These are phyloP conservation scores for Acleris sparsana DNA, from an alignment of 2,888 invertebrate species.

Conservation along the genomic window DNA sequence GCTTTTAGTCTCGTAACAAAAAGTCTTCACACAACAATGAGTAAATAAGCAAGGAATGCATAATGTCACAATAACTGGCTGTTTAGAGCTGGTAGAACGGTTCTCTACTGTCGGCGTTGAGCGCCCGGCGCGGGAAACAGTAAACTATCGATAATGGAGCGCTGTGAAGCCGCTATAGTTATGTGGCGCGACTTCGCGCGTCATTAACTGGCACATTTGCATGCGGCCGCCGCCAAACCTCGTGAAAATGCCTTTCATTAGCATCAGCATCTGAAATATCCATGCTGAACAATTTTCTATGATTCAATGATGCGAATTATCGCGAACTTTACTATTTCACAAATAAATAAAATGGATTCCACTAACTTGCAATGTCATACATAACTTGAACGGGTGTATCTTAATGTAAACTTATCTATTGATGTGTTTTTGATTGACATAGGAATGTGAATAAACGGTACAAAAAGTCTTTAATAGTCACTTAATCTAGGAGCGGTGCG, in stretches of 20 bases:
- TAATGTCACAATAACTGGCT: slow-evolving; percentile 32
- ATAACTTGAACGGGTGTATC: background rate
- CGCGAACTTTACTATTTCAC: slow-evolving; percentile 21
- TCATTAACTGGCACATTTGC: slow-evolving; percentile 77
- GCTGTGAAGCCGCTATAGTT: slow-evolving; percentile 51
- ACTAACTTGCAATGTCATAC: slow-evolving; percentile 21
- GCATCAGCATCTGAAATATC: slow-evolving; percentile 78
- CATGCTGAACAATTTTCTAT: slow-evolving; percentile 60
- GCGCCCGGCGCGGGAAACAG: slow-evolving; percentile 34
- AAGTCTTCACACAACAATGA: slow-evolving; percentile 19
- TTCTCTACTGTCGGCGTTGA: slow-evolving; percentile 24
- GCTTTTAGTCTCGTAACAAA: background rate
- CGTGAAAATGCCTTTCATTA: slow-evolving; percentile 82
- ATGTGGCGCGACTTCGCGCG: slow-evolving; percentile 69
- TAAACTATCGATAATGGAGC: slow-evolving; percentile 50
- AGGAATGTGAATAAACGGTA: slow-evolving; percentile 27
- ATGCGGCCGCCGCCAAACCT: slow-evolving; percentile 79
- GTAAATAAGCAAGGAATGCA: slow-evolving; percentile 27
- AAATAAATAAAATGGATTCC: slow-evolving; percentile 5
- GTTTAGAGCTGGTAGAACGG: slow-evolving; percentile 28
- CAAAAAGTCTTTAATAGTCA: slow-evolving; percentile 37
- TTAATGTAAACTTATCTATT: slow-evolving; percentile 8
- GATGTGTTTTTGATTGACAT: slow-evolving; percentile 29
- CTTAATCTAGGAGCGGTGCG: slow-evolving; percentile 40
- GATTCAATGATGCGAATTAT: slow-evolving; percentile 41